Conservation (phyloP, 2,113 vertebrate species). For the Heptranchias perlo region DNA sequence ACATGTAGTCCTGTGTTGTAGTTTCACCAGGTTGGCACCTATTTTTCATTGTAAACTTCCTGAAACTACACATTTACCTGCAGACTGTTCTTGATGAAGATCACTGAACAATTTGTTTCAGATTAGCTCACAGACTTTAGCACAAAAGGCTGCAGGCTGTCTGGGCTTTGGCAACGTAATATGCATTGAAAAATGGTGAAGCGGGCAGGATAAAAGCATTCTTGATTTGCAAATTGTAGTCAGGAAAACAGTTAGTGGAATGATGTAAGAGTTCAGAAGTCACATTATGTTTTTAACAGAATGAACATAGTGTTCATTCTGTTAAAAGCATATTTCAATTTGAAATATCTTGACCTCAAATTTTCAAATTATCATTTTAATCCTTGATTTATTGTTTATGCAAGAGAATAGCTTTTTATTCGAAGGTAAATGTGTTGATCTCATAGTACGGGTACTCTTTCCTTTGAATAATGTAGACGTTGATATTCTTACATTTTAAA, state of each 20-base stretch:
- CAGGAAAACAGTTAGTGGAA: conserved; percentile 52
- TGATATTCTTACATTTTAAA: neutral
- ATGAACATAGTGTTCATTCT: neutral
- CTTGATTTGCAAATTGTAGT: conserved; percentile 55
- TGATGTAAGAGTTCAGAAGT: neutral
- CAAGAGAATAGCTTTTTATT: neutral
- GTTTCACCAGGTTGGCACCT: neutral
- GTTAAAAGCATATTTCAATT: conserved; percentile 16
- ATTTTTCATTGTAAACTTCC: neutral
- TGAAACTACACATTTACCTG: neutral
- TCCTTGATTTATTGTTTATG: neutral
- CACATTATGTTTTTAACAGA: neutral
- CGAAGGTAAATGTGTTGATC: neutral
- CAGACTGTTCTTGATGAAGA: neutral
- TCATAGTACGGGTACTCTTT: conserved; percentile 36
- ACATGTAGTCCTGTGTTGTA: neutral
- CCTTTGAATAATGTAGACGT: conserved; percentile 42
- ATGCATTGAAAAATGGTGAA: conserved; percentile 44
- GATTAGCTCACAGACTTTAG: conserved; percentile 44
- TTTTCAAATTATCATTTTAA: neutral
- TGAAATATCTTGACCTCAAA: neutral
- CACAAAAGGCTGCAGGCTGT: conserved; percentile 41
- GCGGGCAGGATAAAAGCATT: conserved; percentile 78
- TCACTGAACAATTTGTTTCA: conserved; percentile 43
- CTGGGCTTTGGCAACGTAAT: conserved; percentile 49